Evolutionary conservation across 2,797 vertebrate species (phyloP), one percentile per base, ranked within the genome.

Genomic region (Pitangus sulphuratus): DNA sequence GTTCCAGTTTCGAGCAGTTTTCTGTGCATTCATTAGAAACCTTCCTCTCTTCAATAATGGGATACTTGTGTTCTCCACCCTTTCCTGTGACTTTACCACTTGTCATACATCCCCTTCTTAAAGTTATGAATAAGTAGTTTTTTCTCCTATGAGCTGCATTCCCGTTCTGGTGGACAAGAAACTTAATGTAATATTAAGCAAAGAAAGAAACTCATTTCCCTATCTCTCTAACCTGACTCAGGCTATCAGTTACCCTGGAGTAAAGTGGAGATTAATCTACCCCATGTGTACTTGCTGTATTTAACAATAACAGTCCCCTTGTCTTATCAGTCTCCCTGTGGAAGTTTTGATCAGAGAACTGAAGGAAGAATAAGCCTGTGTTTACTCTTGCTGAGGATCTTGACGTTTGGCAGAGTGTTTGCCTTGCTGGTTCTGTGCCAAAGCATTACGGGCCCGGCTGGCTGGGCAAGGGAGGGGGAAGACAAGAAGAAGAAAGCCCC

Each of bases 281-380:
- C 65, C 86, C 16, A 8, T 95, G 75, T 97, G 95, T 86, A 84
- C 83, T 94, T 76, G 87, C 95, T 84, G 87, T 93, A 58, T 95
- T 97, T 96, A 96, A 97, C 93, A 94, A 86, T 78, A 93, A 72
- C 93, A 94, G 85, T 25, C 85, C 0, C 1, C 69, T 84, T 75
- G 85, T 81, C 95, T 97, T 97, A 97, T 97, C 96, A 84, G 89
- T 33, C 83, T 89, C 89, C 83, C 95, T n/a, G 48, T 95, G 95
- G 95, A 97, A 94, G 75, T 93, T 95, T 92, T 95, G 94, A 97
- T 96, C 93, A 77, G 64, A 93, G 84, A 93, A 51, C 92, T 92
- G 88, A 90, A 90, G 85, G 90, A 93, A 93, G 89, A 95, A 96
- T 96, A 91, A 93, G 85, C 45, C 75, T 44, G 53, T 97, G 90